Percentiles rank a stretch among this genome's conserved stretches.
These are phyloP conservation scores for Microcebus tavaratra DNA, from an alignment of 2,113 vertebrate species.

Conservation along the genomic window DNA sequence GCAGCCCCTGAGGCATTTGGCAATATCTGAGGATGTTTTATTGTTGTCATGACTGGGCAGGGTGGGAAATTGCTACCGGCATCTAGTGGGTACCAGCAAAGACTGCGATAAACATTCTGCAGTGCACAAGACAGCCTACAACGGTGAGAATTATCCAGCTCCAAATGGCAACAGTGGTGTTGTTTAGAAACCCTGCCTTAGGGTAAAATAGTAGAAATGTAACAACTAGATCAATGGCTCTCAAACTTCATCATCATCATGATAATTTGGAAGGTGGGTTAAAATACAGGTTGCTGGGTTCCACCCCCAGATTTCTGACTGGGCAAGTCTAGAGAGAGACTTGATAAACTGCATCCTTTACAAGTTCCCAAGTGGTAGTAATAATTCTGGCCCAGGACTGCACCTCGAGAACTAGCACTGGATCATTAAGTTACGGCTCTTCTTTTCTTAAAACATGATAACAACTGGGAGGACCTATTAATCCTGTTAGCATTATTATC, in stretches of 20 bases:
- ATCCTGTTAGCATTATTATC: not conserved
- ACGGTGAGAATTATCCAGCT: not conserved
- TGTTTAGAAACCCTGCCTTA: not conserved
- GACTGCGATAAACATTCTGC: not conserved
- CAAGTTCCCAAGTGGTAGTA: not conserved
- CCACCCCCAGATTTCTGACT: not conserved
- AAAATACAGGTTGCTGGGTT: not conserved
- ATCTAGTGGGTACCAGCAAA: not conserved
- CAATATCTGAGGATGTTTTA: not conserved
- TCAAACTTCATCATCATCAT: not conserved
- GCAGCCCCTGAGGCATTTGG: not conserved
- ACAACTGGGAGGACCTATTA: not conserved
- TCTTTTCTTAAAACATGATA: not conserved
- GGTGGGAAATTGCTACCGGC: not conserved
- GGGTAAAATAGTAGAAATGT: not conserved
- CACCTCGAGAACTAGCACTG: not conserved
- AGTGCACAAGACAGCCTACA: not conserved
- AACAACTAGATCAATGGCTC: not conserved
- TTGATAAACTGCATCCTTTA: not conserved
- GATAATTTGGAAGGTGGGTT: not conserved
- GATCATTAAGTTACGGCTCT: not conserved
- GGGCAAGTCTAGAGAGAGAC: not conserved
- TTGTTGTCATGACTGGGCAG: not conserved
- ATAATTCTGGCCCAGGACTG: not conserved
- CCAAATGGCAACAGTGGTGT: not conserved